A percentile compares a stretch with the other conserved stretches of the same genome.
phyloP scores from a whole-genome alignment of 2,797 vertebrate species.

The Adelosebastes latens region DNA sequence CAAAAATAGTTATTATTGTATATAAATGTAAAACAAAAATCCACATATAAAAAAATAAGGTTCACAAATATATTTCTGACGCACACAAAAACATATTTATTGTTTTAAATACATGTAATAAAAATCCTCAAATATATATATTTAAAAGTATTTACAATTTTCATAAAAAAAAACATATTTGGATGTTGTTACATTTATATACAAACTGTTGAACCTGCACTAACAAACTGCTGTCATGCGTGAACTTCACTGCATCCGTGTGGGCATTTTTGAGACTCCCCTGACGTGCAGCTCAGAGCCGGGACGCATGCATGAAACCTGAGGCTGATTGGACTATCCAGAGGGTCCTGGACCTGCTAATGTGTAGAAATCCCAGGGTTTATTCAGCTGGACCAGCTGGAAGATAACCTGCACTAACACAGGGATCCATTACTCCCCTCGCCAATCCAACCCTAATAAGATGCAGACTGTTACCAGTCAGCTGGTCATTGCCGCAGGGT shows the following conservation, averaged over 20 bases:
- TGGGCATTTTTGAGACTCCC: not conserved
- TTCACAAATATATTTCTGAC: no score
- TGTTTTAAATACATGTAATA: no score
- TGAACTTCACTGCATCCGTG: not conserved
- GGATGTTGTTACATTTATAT: no score
- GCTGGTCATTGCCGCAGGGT: not conserved
- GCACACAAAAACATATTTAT: no score
- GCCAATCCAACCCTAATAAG: slow-evolving; percentile 8
- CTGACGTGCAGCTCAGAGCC: not conserved
- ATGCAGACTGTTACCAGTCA: slow-evolving; percentile 16
- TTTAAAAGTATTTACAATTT: no score
- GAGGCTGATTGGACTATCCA: slow-evolving; percentile 4
- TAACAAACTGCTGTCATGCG: no score
- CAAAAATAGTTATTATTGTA: no score
- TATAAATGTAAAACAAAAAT: no score
- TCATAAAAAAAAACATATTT: no score
- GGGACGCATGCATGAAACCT: slow-evolving; percentile 28
- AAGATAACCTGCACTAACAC: slow-evolving; percentile 20
- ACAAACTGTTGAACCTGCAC: no score
- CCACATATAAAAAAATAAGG: not conserved
- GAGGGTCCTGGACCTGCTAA: slow-evolving; percentile 21
- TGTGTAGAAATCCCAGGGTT: slow-evolving; percentile 36
- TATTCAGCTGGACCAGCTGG: slow-evolving; percentile 48
- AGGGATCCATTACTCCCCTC: slow-evolving; percentile 32
- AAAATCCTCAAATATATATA: no score